Percentiles rank a stretch among this genome's conserved stretches.
Evolutionary conservation across 2,888 invertebrate species (phyloP).

Genomic region (Agriopis marginaria): DNA sequence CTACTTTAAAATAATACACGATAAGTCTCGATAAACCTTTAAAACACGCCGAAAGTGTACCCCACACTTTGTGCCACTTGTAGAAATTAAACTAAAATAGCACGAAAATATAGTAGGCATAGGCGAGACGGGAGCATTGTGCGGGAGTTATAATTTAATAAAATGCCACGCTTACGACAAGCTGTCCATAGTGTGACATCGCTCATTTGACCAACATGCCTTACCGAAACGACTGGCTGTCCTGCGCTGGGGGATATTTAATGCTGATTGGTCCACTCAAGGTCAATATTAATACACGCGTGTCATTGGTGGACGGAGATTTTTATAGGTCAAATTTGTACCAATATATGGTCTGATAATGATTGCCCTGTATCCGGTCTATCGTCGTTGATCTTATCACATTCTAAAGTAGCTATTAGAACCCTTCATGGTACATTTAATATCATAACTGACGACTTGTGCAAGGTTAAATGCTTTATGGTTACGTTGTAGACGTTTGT

Average conservation of each 20-base stretch:
- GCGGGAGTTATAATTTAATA: too few relatives aligned
- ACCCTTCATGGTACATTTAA: slow-evolving; percentile 21
- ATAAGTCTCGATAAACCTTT: too few relatives aligned
- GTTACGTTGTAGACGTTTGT: neutral
- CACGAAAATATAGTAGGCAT: too few relatives aligned
- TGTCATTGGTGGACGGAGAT: neutral
- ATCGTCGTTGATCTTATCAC: neutral
- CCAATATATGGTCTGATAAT: neutral
- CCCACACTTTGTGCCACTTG: too few relatives aligned
- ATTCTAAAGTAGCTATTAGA: slow-evolving; percentile 26
- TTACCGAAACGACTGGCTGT: neutral
- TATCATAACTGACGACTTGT: slow-evolving; percentile 24
- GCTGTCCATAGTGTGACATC: too few relatives aligned
- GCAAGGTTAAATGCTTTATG: slow-evolving; percentile 17
- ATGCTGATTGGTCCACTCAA: neutral
- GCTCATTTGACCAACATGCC: neutral
- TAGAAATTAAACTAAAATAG: too few relatives aligned
- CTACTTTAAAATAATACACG: too few relatives aligned
- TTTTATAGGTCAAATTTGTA: neutral
- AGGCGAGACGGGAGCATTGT: too few relatives aligned
- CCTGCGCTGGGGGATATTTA: neutral
- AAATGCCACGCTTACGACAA: too few relatives aligned
- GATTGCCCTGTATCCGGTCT: neutral
- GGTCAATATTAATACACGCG: neutral
- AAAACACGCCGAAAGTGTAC: too few relatives aligned